A percentile compares a stretch with the other conserved stretches of the same genome.
These are phyloP conservation scores for Myoxocephalus aenaeus DNA, from an alignment of 2,797 vertebrate genomes.

Conservation along the genomic window DNA sequence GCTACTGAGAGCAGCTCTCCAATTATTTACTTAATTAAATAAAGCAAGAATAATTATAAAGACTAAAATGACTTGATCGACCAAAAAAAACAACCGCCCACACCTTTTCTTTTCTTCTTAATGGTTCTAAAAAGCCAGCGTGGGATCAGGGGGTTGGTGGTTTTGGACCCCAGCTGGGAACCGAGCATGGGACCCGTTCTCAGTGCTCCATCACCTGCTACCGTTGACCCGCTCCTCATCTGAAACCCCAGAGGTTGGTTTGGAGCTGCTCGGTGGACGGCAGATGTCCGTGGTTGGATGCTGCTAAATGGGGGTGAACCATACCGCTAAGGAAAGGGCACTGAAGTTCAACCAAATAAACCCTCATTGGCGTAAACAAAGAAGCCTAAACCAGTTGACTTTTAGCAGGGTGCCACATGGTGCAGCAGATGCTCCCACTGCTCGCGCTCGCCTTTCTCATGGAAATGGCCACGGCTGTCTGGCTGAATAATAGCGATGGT, in stretches of 20 bases:
- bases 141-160: slow-evolving; percentile 28
- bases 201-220: slow-evolving; percentile 57
- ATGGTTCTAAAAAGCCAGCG: background rate
- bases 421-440: slow-evolving; percentile 82
- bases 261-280: background rate
- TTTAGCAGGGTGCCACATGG: slow-evolving; percentile 50
- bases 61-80: background rate
- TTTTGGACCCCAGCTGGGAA: slow-evolving; percentile 50
- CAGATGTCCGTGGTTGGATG: background rate
- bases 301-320: background rate
- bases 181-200: slow-evolving; percentile 12
- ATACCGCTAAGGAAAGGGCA: background rate
- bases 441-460: slow-evolving; percentile 76
- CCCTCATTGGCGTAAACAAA: slow-evolving; percentile 22
- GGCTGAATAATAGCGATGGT: slow-evolving; percentile 68
- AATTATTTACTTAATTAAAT: background rate
- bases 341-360: background rate
- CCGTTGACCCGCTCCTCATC: slow-evolving; percentile 8
- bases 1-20: too few species aligned
- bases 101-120: background rate
- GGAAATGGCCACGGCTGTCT: slow-evolving; percentile 78
- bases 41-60: background rate
- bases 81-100: background rate
- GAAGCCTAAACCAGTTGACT: slow-evolving; percentile 6
- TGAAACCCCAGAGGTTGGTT: background rate